phyloP scores from a whole-genome alignment of 2,888 invertebrate species.

The Drosophila quinaria region DNA sequence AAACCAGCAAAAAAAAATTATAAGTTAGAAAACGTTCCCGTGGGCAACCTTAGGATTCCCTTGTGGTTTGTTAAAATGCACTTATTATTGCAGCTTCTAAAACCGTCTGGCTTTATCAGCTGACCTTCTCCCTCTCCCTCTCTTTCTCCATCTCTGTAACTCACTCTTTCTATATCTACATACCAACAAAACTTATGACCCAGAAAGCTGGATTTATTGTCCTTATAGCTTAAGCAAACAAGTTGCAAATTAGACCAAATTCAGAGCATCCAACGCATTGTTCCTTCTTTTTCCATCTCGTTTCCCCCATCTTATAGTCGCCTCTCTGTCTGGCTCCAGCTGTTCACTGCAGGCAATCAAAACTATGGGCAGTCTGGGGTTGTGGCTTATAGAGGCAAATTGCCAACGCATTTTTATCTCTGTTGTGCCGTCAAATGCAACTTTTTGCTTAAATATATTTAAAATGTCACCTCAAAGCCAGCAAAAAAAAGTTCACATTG shows the following conservation, averaged over 20 bases:
- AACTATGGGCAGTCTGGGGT: neutral
- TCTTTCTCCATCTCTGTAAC: neutral
- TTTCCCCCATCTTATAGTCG: conserved; percentile 17
- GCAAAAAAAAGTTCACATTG: neutral
- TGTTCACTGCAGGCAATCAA: conserved; percentile 44
- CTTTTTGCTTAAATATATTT: conserved; percentile 33
- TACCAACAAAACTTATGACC: conserved; percentile 40
- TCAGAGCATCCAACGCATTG: conserved; percentile 23
- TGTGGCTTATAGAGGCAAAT: conserved; percentile 41
- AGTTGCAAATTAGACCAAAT: conserved; percentile 59
- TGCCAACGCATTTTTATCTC: conserved; percentile 22
- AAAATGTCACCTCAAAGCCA: conserved; percentile 46
- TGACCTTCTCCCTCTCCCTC: conserved; percentile 21
- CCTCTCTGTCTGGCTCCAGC: conserved; percentile 54
- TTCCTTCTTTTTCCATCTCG: neutral
- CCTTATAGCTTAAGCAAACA: conserved; percentile 55
- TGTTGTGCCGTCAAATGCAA: conserved; percentile 30
- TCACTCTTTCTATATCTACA: conserved; percentile 12
- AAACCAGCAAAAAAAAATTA: conserved; percentile 32
- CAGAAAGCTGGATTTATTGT: conserved; percentile 51
- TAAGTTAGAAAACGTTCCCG: conserved; percentile 42
- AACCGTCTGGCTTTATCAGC: conserved; percentile 46
- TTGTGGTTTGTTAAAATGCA: conserved; percentile 36
- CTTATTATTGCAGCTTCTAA: conserved; percentile 27
- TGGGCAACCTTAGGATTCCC: conserved; percentile 29